These are phyloP conservation scores for Heliconius sara DNA, from an alignment of 2,888 invertebrate genomes.

Conservation along the genomic window DNA sequence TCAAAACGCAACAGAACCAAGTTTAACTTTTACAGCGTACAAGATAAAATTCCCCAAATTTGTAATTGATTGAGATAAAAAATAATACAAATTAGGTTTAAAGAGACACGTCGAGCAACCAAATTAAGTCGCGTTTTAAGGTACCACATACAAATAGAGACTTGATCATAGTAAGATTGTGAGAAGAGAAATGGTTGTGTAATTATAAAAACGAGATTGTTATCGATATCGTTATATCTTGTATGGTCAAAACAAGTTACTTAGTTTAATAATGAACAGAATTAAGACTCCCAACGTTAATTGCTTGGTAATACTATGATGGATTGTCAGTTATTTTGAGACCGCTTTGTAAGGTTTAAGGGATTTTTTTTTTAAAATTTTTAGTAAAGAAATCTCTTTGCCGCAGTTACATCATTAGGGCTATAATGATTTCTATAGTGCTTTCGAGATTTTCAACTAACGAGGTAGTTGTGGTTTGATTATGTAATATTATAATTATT, in stretches of 20 bases:
- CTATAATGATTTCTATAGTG: slow-evolving; percentile 58
- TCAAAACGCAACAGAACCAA: neutral
- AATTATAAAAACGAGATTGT: slow-evolving; percentile 83
- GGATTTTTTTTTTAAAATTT: slow-evolving; percentile 65
- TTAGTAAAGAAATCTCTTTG: slow-evolving; percentile 50
- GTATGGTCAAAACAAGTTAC: slow-evolving; percentile 76
- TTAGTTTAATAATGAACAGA: slow-evolving; percentile 78
- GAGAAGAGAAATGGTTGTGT: slow-evolving; percentile 77
- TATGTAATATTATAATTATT: slow-evolving; percentile 20
- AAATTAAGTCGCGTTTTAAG: slow-evolving; percentile 71
- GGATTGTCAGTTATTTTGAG: slow-evolving; percentile 78
- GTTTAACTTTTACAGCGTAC: neutral
- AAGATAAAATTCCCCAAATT: slow-evolving; percentile 40
- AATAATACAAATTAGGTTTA: slow-evolving; percentile 45
- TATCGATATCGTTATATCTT: slow-evolving; percentile 79
- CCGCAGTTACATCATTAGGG: slow-evolving; percentile 60
- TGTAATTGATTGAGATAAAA: slow-evolving; percentile 36
- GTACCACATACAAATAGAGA: slow-evolving; percentile 78
- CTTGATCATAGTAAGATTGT: slow-evolving; percentile 70
- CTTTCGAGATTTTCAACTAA: slow-evolving; percentile 46
- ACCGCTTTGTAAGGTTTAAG: slow-evolving; percentile 69
- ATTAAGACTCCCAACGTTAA: slow-evolving; percentile 82
- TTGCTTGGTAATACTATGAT: slow-evolving; percentile 65
- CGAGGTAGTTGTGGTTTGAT: slow-evolving; percentile 39
- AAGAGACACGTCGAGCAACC: slow-evolving; percentile 74